Percentiles rank a stretch among this genome's conserved stretches.
phyloP scores from a whole-genome alignment of 2,888 invertebrate species.

The Quadriops clusia region DNA sequence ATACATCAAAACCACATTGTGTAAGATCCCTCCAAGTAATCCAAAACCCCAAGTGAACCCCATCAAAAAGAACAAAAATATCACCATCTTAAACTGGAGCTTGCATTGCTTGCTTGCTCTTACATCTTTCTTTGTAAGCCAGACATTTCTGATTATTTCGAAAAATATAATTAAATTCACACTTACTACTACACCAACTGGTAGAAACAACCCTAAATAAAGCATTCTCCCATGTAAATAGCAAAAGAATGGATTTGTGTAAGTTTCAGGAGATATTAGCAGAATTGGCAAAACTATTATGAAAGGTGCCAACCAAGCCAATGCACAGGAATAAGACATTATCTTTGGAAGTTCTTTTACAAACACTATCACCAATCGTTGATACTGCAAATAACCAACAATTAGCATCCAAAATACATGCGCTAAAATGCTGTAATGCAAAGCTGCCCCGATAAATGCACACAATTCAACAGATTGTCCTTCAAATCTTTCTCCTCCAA shows the following conservation, averaged over 20 bases:
- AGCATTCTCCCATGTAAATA: slow-evolving; percentile 40
- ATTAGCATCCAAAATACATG: slow-evolving; percentile 59
- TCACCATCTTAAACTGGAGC: slow-evolving; percentile 43
- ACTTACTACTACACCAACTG: slow-evolving; percentile 39
- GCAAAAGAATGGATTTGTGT: slow-evolving; percentile 37
- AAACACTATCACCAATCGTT: slow-evolving; percentile 48
- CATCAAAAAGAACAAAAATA: slow-evolving; percentile 43
- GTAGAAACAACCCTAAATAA: slow-evolving; percentile 41
- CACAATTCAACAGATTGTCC: slow-evolving; percentile 37
- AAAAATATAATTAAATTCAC: slow-evolving; percentile 45
- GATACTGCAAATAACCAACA: slow-evolving; percentile 50
- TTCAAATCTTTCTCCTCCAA: slow-evolving; percentile 32
- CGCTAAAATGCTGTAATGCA: slow-evolving; percentile 52
- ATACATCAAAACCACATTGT: slow-evolving; percentile 27
- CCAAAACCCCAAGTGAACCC: slow-evolving; percentile 48
- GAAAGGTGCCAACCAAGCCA: slow-evolving; percentile 47
- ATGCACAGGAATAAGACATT: slow-evolving; percentile 44
- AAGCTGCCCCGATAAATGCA: slow-evolving; percentile 40
- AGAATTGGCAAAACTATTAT: slow-evolving; percentile 38
- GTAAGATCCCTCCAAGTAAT: slow-evolving; percentile 32
- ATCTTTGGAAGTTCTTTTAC: slow-evolving; percentile 44
- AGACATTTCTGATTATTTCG: no score
- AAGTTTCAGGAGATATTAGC: slow-evolving; percentile 36
- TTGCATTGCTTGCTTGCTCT: slow-evolving; percentile 12
- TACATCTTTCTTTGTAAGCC: no score